Evolutionary conservation across 2,113 vertebrate genomes (phyloP).

Genomic region (Ophthalmolycus amberensis): DNA sequence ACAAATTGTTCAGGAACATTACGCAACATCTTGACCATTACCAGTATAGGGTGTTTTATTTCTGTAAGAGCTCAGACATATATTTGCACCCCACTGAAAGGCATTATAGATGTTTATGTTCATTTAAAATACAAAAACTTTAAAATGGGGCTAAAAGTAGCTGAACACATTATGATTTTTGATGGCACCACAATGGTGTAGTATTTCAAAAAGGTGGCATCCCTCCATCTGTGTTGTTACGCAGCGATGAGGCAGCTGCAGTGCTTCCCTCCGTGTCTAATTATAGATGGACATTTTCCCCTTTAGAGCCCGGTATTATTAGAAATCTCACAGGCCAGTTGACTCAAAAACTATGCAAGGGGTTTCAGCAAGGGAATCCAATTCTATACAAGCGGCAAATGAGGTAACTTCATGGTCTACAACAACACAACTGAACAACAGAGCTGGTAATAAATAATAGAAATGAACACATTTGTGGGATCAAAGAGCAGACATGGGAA

Average conservation of each 20-base stretch:
- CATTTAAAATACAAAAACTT: not conserved
- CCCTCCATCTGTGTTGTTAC: slow-evolving; percentile 1
- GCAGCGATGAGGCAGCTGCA: slow-evolving; percentile 55
- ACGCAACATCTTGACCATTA: not conserved
- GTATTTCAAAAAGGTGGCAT: slow-evolving; percentile 12
- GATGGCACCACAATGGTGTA: slow-evolving; percentile 14
- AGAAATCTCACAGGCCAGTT: slow-evolving; percentile 66
- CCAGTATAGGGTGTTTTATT: not conserved
- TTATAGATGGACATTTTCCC: slow-evolving; percentile 79
- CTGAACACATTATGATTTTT: not conserved
- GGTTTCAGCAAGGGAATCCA: slow-evolving; percentile 58
- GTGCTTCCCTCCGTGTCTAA: slow-evolving; percentile 60
- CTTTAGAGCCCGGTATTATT: slow-evolving; percentile 78
- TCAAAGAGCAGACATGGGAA: not conserved
- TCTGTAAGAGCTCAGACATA: not conserved
- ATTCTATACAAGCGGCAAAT: slow-evolving; percentile 47
- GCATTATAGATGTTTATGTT: not conserved
- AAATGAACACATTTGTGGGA: not conserved
- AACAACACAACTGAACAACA: not conserved
- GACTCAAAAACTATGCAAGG: slow-evolving; percentile 75
- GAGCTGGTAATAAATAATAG: not conserved
- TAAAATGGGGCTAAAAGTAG: not conserved
- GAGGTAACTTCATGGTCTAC: slow-evolving; percentile 22
- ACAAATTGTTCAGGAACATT: not conserved
- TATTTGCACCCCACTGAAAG: not conserved